Evolutionary conservation across 2,888 invertebrate genomes (phyloP), one percentile per base, ranked within the genome.

Genomic region (Drosophila kanekoi): DNA sequence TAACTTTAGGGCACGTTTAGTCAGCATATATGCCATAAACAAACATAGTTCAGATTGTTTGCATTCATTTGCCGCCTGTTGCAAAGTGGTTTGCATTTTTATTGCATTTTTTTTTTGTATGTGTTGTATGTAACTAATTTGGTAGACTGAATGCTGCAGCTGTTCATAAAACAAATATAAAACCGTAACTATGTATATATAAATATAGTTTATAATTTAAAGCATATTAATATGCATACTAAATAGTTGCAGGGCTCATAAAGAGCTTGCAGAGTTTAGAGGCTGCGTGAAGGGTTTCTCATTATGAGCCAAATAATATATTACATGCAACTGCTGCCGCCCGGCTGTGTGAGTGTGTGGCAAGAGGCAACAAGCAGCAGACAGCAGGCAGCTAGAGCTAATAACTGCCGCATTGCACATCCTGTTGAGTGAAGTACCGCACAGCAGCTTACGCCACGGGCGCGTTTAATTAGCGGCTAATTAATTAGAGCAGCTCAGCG

Each of bases 391-490:
- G 13, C 54, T 38, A 9, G 37, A 13, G 40, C 20, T 44, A 18
- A 18, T 11, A 28, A 11, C 11, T 14, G 20, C 8, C 51, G 10
- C 63, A 53, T 47, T 65, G 60, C 71, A 61, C 61, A 82, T 82
- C 72, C 80, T 82, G 72, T 72, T 62, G 63, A 69, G 76, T 62
- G 56, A 23, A 44, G 47, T 47, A 10, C 51, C 49, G 66, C 49
- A 57, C 82, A 67, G 85, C 66, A 62, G 71, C 53, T 67, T 58
- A 8, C 28, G 47, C 61, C 67, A 37, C 75, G 72, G 81, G 69
- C 72, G 77, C 83, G 80, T 87, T 88, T 87, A 83, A 83, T 87
- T 87, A 87, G 83, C 83, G 74, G 80, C 83, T 87, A 83, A 83
- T 83, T 88, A 83, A 83, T 83, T 87, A 88, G 62, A 63, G 66